phyloP scores from a whole-genome alignment of 2,888 invertebrate species.

The Drosophila helvetica region DNA sequence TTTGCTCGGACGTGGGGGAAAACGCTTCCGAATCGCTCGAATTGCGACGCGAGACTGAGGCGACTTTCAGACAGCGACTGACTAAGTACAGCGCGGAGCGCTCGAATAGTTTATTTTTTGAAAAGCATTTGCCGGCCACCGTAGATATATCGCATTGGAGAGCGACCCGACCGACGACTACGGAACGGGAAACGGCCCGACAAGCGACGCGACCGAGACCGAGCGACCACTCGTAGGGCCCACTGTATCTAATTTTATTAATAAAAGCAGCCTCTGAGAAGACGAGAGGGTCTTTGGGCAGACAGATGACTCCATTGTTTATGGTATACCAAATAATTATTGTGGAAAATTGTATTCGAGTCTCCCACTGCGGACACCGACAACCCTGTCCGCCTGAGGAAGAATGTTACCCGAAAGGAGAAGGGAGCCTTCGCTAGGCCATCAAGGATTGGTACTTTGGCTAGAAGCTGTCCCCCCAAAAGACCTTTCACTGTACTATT shows the following conservation, averaged over 20 bases:
- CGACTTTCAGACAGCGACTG: slow-evolving; percentile 64
- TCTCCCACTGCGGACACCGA: neutral
- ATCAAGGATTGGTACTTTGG: too few species aligned
- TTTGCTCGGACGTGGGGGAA: slow-evolving; percentile 42
- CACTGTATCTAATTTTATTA: slow-evolving; percentile 41
- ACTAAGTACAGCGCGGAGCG: slow-evolving; percentile 44
- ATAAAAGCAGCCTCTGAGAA: slow-evolving; percentile 27
- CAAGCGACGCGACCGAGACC: neutral
- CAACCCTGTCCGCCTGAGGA: neutral
- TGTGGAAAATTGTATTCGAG: slow-evolving; percentile 15
- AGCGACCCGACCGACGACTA: neutral
- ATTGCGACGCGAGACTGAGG: slow-evolving; percentile 76
- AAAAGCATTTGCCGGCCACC: slow-evolving; percentile 25
- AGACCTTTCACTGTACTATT: neutral
- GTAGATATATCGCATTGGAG: slow-evolving; percentile 3
- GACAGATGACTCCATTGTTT: slow-evolving; percentile 7
- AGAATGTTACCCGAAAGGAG: too few species aligned
- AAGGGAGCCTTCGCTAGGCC: too few species aligned
- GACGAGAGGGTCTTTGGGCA: slow-evolving; percentile 18
- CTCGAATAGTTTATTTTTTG: slow-evolving; percentile 46
- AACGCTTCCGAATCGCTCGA: slow-evolving; percentile 80
- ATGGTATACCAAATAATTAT: slow-evolving; percentile 30
- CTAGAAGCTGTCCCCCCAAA: neutral
- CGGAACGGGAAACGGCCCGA: neutral
- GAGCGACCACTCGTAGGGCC: slow-evolving; percentile 18